phyloP scores from a whole-genome alignment of 2,888 invertebrate genomes.

The Tenthredo amoena region DNA sequence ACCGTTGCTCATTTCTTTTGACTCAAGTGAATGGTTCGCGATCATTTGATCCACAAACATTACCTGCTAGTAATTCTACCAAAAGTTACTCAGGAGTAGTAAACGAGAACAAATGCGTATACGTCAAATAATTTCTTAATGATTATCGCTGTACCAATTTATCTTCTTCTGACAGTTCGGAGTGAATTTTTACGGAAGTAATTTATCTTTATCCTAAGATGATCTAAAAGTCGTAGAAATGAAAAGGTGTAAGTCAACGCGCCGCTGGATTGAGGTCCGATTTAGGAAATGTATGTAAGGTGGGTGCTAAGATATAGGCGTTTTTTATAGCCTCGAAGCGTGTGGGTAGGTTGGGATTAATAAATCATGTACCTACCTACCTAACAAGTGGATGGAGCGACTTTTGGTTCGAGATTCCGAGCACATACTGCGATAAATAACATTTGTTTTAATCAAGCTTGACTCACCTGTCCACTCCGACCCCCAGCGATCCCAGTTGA shows the following conservation, averaged over 20 bases:
- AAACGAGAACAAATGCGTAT: background rate
- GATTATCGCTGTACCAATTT: background rate
- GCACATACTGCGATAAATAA: conserved; percentile 48
- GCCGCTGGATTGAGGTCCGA: background rate
- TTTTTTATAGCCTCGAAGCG: background rate
- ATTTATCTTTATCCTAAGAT: background rate
- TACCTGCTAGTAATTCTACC: background rate
- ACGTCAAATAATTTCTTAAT: background rate
- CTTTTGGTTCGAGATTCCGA: conserved; percentile 24
- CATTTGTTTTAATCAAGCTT: conserved; percentile 50
- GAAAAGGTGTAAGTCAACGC: conserved; percentile 5
- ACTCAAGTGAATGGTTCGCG: conserved; percentile 14
- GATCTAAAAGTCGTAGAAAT: background rate
- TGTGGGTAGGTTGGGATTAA: conserved; percentile 27
- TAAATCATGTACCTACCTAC: conserved; percentile 33
- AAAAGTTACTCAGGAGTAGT: background rate
- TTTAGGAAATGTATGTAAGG: background rate
- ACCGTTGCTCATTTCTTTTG: conserved; percentile 28
- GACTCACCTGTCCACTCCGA: conserved; percentile 14
- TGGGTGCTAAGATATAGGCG: background rate
- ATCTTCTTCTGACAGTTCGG: background rate
- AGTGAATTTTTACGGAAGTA: background rate
- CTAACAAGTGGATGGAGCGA: conserved; percentile 14
- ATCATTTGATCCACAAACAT: conserved; percentile 31
- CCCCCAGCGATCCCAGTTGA: background rate